phyloP scores from a whole-genome alignment of 1,140 invertebrate species.

The Stratiolaelaps scimitus region DNA sequence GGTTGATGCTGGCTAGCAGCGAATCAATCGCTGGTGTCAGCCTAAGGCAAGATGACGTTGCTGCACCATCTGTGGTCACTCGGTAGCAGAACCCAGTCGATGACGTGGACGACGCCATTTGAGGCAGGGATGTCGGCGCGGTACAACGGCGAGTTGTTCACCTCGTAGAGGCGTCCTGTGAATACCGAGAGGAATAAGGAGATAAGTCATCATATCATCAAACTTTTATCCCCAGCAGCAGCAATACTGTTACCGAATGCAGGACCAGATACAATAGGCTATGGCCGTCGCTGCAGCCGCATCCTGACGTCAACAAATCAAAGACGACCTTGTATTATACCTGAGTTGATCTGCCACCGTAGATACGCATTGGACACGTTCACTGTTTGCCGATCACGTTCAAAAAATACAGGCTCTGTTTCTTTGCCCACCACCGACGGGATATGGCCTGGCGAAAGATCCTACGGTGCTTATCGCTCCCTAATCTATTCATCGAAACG shows the following conservation, averaged over 20 bases:
- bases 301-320: too few species aligned
- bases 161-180: conserved; percentile 37
- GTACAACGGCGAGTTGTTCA: conserved; percentile 37
- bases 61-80: conserved; percentile 27
- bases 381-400: too few species aligned
- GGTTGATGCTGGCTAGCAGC: too few species aligned
- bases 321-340: conserved; percentile 25
- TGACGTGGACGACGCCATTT: conserved; percentile 50
- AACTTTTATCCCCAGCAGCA: conserved; percentile 3
- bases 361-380: neutral
- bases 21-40: too few species aligned
- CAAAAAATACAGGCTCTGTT: too few species aligned
- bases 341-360: neutral
- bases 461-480: too few species aligned
- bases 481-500: neutral
- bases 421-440: too few species aligned
- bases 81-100: conserved; percentile 45
- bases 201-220: conserved; percentile 26
- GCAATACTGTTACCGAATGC: too few species aligned
- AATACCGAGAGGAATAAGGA: conserved; percentile 3
- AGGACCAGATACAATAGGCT: too few species aligned
- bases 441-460: conserved; percentile 1
- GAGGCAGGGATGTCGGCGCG: conserved; percentile 46
- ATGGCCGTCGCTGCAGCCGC: too few species aligned
- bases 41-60: conserved; percentile 2